Conservation (phyloP, 2,113 vertebrate species). For the Pterophyllum scalare region DNA sequence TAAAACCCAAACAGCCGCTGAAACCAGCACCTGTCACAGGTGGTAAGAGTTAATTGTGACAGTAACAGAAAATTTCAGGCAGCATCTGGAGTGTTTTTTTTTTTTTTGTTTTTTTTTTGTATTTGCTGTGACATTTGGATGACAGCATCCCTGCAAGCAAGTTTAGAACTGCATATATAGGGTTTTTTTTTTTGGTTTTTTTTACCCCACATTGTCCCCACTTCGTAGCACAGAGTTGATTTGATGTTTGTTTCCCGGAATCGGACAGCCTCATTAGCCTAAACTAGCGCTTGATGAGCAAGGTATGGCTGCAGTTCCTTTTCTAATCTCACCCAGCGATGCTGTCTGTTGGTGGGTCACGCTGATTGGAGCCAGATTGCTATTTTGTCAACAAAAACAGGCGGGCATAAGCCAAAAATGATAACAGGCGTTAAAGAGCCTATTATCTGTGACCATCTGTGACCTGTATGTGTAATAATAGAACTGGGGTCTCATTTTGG, state of each 20-base stretch:
- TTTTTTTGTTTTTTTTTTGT: background rate
- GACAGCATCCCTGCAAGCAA: conserved; percentile 10
- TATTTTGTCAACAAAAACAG: conserved; percentile 28
- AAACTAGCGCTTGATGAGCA: background rate
- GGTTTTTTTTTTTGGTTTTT: rapidly evolving
- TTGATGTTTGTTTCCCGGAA: conserved; percentile 17
- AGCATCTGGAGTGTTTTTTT: conserved; percentile 15
- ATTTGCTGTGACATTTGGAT: conserved; percentile 38
- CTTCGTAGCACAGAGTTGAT: background rate
- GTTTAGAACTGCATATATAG: background rate
- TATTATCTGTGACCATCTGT: conserved; percentile 53
- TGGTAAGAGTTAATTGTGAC: conserved; percentile 43
- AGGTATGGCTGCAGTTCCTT: background rate
- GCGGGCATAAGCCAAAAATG: conserved; percentile 14
- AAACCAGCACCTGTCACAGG: conserved; percentile 37
- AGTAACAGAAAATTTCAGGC: conserved; percentile 39
- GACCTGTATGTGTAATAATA: conserved; percentile 32
- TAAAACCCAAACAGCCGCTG: conserved; percentile 36
- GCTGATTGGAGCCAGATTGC: conserved; percentile 39
- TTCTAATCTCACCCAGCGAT: conserved; percentile 1
- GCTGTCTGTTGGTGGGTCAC: background rate
- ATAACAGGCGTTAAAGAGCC: conserved; percentile 35
- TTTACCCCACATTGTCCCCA: background rate
- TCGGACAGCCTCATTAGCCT: background rate
- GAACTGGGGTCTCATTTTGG: conserved; percentile 4